These are phyloP conservation scores for Rhimphoctona megacephalus DNA, from an alignment of 2,888 invertebrate species.

Conservation along the genomic window DNA sequence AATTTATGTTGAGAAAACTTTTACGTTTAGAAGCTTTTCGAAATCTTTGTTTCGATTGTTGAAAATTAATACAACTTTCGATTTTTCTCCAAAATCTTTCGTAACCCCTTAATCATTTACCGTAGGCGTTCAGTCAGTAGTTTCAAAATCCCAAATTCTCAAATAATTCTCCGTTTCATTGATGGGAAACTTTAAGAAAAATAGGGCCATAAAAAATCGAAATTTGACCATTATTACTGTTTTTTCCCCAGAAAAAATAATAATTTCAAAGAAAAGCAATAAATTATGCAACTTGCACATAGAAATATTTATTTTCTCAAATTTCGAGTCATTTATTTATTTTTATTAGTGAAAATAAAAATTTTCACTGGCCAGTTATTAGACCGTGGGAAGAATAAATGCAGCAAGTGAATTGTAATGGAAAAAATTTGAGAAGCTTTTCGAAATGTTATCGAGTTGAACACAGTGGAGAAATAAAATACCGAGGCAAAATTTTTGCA, in stretches of 20 bases:
- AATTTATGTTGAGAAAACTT: background rate
- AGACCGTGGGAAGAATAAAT: background rate
- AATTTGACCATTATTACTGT: background rate
- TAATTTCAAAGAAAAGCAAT: background rate
- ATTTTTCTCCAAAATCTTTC: background rate
- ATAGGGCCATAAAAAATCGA: background rate
- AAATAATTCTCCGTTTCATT: background rate
- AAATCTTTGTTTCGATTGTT: background rate
- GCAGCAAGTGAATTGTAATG: background rate
- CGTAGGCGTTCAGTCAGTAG: background rate
- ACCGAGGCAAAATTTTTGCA: background rate
- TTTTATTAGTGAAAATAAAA: too few species aligned
- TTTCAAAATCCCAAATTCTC: background rate
- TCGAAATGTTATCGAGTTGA: background rate
- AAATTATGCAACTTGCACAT: background rate
- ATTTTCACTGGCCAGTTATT: background rate
- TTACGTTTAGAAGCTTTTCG: background rate
- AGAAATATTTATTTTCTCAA: background rate
- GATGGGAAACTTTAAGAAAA: background rate
- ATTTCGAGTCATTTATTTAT: background rate
- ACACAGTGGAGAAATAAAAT: background rate
- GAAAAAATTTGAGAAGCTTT: background rate
- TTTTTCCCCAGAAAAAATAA: background rate
- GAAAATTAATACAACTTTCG: background rate
- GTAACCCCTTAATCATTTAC: too few species aligned